Evolutionary conservation across 2,888 invertebrate species (phyloP).

Genomic region (Eupithecia subfuscata): DNA sequence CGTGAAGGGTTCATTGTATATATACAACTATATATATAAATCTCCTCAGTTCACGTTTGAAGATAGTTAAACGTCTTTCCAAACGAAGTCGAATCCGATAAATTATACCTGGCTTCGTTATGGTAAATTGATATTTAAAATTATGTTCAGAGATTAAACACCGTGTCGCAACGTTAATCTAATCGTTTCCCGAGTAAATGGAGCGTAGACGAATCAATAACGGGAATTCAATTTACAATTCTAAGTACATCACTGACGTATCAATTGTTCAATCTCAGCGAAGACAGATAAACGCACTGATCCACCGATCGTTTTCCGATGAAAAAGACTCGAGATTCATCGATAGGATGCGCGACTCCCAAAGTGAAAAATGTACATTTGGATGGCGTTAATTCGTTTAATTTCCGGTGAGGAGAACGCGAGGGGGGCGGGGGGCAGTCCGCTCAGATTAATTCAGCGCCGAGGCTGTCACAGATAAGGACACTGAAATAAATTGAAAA

Average conservation of each 20-base stretch:
- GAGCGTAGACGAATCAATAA: conserved; percentile 77
- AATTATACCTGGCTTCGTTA: conserved; percentile 36
- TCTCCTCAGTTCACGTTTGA: neutral
- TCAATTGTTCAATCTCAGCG: conserved; percentile 81
- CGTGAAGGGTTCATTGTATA: no score
- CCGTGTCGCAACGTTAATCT: conserved; percentile 69
- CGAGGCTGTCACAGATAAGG: conserved; percentile 82
- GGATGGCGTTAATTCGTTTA: conserved; percentile 85
- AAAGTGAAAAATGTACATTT: conserved; percentile 84
- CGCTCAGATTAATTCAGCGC: conserved; percentile 83
- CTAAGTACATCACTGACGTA: conserved; percentile 80
- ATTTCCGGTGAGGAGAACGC: conserved; percentile 80
- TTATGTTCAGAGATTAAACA: conserved; percentile 20
- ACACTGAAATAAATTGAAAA: conserved; percentile 85
- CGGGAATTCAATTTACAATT: conserved; percentile 81
- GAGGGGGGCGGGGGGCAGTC: conserved; percentile 59
- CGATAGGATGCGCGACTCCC: conserved; percentile 79
- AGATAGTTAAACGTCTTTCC: neutral
- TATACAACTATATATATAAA: no score
- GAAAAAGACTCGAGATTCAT: conserved; percentile 81
- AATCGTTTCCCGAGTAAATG: conserved; percentile 78
- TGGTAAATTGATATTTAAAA: conserved; percentile 7
- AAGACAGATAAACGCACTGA: conserved; percentile 81
- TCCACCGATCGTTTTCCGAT: conserved; percentile 74
- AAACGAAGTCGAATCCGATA: conserved; percentile 42